Base-by-base conservation (phyloP, 1,140 invertebrate genomes). In the Macrocentrus cingulum region DNA sequence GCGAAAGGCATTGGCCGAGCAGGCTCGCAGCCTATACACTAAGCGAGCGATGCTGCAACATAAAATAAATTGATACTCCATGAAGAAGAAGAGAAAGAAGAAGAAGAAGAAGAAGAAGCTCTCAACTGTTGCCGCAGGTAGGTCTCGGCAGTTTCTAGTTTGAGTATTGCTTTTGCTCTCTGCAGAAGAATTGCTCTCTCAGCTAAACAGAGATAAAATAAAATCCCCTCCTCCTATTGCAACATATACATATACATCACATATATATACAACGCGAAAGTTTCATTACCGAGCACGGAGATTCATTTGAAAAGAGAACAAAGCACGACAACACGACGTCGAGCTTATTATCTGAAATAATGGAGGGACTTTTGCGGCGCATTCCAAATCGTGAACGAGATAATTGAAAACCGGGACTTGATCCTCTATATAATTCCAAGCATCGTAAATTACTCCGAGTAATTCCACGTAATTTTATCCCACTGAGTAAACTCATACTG, bases 261-360 rank as follows among this genome's bases (percentile, higher is more conserved):
- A n/a, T n/a, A 18, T 15, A 44, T 8, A 8, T 25, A 19, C 19
- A 37, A 11, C 19, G 32, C 49, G 25, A 36, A 34, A 51, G 25
- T 51, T 51, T 51, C 49, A 51, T 51, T 51, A 51, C 49, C 37
- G 34, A 29, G 49, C 13, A 3, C 34, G 32, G 32, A 20, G 49
- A 36, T 51, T 51, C 29, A 34, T 51, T 51, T 51, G 45, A 48
- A 48, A 48, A 32, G n/a, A 23, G 20, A 48, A 25, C 11, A 48
- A 13, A n/a, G 20, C 29, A 29, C 25, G 25, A 29, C 25, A 29
- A 29, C 25, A 4, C 8, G 16, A 34, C 23, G 19, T 16, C 32
- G 49, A 29, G 29, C 37, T 36, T 51, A 36, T 36, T 51, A 29
- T 36, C 37, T 51, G 16, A 51, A 51, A 51, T 51, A 51, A 51